These are phyloP conservation scores for Amphibalanus amphitrite DNA, from an alignment of 1,140 invertebrate species.

Conservation along the genomic window DNA sequence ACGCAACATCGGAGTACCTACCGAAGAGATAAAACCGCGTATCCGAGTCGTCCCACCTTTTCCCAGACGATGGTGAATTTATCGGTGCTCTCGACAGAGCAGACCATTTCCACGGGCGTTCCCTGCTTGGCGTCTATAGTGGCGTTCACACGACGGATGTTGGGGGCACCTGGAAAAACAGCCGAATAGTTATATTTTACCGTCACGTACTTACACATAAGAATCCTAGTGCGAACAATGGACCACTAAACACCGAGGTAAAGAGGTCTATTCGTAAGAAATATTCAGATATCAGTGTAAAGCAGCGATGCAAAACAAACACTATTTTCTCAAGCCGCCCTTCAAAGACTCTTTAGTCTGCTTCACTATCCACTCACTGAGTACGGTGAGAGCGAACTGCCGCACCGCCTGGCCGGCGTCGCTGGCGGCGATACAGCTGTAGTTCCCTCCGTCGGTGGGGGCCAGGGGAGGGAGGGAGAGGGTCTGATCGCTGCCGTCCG, in stretches of 20 bases:
- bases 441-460: constrained; percentile 10
- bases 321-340: too few relatives aligned
- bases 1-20: too few relatives aligned
- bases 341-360: too few relatives aligned
- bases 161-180: neutral
- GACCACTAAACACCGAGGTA: too few relatives aligned
- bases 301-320: too few relatives aligned
- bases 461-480: neutral
- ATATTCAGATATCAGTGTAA: too few relatives aligned
- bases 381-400: constrained; percentile 8
- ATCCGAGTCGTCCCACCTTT: neutral
- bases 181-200: too few relatives aligned
- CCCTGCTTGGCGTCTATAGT: neutral
- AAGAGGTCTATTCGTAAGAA: too few relatives aligned
- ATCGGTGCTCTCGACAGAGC: neutral
- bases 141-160: neutral
- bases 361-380: constrained; percentile 7
- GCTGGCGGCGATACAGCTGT: constrained; percentile 14
- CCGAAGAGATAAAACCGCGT: too few relatives aligned
- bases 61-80: neutral
- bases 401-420: constrained; percentile 13
- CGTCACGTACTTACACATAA: too few relatives aligned
- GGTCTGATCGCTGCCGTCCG: neutral
- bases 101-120: neutral
- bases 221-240: too few relatives aligned